phyloP scores from a whole-genome alignment of 2,888 invertebrate genomes.

The Apotomis turbidana region DNA sequence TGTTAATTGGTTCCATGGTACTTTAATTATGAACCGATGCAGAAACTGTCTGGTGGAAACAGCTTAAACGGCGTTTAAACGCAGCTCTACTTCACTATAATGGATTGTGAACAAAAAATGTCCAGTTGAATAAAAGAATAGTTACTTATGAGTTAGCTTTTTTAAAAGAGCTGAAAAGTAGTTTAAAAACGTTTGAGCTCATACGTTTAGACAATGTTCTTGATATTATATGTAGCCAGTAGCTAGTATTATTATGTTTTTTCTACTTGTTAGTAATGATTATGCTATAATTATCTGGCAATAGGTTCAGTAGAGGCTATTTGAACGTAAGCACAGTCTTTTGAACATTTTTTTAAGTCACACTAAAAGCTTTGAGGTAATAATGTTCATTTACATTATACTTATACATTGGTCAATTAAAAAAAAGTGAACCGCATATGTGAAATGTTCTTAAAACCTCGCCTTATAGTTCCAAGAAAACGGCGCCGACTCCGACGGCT shows the following conservation, averaged over 20 bases:
- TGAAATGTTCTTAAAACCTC: slow-evolving; percentile 21
- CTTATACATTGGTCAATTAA: neutral
- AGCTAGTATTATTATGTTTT: too few relatives aligned
- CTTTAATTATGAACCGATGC: slow-evolving; percentile 69
- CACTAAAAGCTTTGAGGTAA: neutral
- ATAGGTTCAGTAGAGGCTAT: too few relatives aligned
- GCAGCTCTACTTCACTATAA: slow-evolving; percentile 16
- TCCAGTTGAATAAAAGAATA: neutral
- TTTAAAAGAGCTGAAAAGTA: too few relatives aligned
- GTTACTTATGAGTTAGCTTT: too few relatives aligned
- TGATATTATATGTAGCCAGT: too few relatives aligned
- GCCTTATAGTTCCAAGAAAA: slow-evolving; percentile 22
- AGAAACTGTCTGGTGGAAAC: slow-evolving; percentile 60
- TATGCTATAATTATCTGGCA: too few relatives aligned
- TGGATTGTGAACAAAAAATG: slow-evolving; percentile 5
- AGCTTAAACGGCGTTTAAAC: slow-evolving; percentile 37
- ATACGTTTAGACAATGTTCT: too few relatives aligned
- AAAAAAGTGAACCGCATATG: slow-evolving; percentile 1
- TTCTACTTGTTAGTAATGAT: too few relatives aligned
- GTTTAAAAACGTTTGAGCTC: too few relatives aligned
- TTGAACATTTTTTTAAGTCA: too few relatives aligned
- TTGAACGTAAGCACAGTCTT: too few relatives aligned
- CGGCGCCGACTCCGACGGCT: slow-evolving; percentile 20
- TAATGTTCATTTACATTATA: neutral
- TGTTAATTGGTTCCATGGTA: slow-evolving; percentile 75